Percentiles rank a stretch among this genome's conserved stretches.
These are phyloP conservation scores for Blomia tropicalis DNA, from an alignment of 2,888 invertebrate genomes.

Conservation along the genomic window DNA sequence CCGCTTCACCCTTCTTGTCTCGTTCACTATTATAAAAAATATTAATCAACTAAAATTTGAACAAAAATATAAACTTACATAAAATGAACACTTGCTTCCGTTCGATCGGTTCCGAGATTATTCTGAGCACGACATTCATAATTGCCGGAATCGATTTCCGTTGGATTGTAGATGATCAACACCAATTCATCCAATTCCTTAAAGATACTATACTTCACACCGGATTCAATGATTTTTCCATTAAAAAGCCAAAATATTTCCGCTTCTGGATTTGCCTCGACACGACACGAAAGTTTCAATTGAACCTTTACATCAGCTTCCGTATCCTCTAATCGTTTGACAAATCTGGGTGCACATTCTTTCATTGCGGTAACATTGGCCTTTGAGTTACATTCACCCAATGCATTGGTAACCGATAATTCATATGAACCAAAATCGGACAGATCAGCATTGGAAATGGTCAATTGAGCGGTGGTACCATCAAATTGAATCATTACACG, in stretches of 20 bases:
- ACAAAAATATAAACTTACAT: conserved; percentile 23
- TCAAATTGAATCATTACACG: conserved; percentile 35
- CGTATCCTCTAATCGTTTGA: conserved; percentile 52
- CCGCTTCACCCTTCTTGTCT: conserved; percentile 56
- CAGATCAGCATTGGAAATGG: conserved; percentile 25
- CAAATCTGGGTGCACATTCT: conserved; percentile 64
- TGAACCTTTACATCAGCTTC: conserved; percentile 45
- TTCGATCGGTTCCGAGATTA: conserved; percentile 53
- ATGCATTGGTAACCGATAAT: conserved; percentile 56
- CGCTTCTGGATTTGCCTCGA: conserved; percentile 66
- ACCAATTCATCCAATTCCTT: conserved; percentile 43
- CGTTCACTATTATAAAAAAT: conserved; percentile 24
- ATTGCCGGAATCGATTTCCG: conserved; percentile 50
- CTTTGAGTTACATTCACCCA: conserved; percentile 54
- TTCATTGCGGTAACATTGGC: conserved; percentile 59
- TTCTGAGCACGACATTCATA: conserved; percentile 65
- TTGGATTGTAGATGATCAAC: conserved; percentile 54
- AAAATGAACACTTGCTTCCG: conserved; percentile 36
- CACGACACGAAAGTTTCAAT: conserved; percentile 54
- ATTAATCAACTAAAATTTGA: conserved; percentile 1
- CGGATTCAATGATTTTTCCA: conserved; percentile 48
- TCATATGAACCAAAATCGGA: conserved; percentile 58
- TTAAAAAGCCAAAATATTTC: conserved; percentile 74
- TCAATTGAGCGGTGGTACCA: conserved; percentile 22
- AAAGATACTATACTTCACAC: conserved; percentile 52